A percentile compares a stretch with the other conserved stretches of the same genome.
Evolutionary conservation across 2,113 vertebrate species (phyloP).

Genomic region (Platysteira castanea): DNA sequence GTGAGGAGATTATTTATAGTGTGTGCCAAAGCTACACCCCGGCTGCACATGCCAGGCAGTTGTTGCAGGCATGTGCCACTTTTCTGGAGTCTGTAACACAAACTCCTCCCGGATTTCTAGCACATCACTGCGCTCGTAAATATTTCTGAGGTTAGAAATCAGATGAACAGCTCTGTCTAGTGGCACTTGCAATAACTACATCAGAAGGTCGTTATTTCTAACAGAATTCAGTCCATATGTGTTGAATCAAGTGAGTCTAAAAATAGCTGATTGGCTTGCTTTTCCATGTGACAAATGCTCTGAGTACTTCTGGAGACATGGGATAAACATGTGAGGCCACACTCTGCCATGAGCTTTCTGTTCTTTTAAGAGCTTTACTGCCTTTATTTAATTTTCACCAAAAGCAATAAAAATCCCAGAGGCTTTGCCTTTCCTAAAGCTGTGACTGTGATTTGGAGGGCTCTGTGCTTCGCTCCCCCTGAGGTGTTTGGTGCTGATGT

Average conservation of each 20-base stretch:
- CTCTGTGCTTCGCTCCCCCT: neutral
- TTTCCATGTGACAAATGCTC: neutral
- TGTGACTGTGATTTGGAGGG: neutral
- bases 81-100: neutral
- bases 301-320: neutral
- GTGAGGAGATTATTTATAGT: neutral
- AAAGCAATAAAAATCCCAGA: neutral
- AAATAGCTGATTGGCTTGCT: neutral
- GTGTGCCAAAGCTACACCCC: neutral
- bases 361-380: neutral
- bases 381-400: neutral
- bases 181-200: slow-evolving; percentile 65
- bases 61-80: neutral
- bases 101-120: neutral
- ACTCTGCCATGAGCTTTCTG: neutral
- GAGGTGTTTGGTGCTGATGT: neutral
- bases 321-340: slow-evolving; percentile 1
- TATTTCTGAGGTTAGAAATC: slow-evolving; percentile 30
- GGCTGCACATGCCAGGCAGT: neutral
- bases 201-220: neutral
- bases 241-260: slow-evolving; percentile 29
- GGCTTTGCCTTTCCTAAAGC: neutral
- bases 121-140: neutral
- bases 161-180: slow-evolving; percentile 74
- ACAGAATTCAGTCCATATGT: neutral